Percentiles rank a stretch among this genome's conserved stretches.
Conservation (phyloP, 2,113 vertebrate genomes). For the Mesoclemmys tuberculata region DNA sequence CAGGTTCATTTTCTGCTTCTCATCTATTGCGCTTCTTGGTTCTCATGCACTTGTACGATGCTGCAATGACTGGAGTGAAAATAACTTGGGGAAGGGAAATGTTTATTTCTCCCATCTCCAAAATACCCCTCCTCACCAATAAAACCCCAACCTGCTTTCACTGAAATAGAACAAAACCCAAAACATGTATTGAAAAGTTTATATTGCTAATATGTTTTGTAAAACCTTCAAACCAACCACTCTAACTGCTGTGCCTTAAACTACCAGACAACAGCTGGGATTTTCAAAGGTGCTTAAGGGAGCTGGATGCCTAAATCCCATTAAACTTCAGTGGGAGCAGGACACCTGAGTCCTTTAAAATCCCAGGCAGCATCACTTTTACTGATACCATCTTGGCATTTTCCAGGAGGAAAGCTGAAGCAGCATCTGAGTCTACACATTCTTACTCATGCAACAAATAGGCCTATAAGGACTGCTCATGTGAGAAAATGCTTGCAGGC, state of each 20-base stretch:
- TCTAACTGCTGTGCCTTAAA: not conserved
- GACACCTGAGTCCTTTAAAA: not conserved
- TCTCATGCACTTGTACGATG: too few species aligned
- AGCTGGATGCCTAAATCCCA: not conserved
- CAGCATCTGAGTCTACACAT: not conserved
- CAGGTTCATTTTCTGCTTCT: not conserved
- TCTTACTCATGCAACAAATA: not conserved
- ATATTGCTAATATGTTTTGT: not conserved
- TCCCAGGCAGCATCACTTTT: not conserved
- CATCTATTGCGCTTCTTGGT: not conserved
- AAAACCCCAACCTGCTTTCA: not conserved
- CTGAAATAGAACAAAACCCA: not conserved
- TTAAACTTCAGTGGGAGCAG: not conserved
- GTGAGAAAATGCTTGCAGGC: not conserved
- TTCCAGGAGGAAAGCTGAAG: not conserved
- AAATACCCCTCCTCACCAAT: not conserved
- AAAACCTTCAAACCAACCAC: not conserved
- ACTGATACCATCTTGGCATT: not conserved
- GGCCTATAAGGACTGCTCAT: not conserved
- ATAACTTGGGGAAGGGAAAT: not conserved
- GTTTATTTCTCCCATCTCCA: not conserved
- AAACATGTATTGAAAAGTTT: not conserved
- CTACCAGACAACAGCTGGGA: not conserved
- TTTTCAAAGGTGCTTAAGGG: not conserved
- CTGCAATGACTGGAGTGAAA: conserved; percentile 31